phyloP scores from a whole-genome alignment of 1,140 invertebrate species.

The Sinella curviseta region DNA sequence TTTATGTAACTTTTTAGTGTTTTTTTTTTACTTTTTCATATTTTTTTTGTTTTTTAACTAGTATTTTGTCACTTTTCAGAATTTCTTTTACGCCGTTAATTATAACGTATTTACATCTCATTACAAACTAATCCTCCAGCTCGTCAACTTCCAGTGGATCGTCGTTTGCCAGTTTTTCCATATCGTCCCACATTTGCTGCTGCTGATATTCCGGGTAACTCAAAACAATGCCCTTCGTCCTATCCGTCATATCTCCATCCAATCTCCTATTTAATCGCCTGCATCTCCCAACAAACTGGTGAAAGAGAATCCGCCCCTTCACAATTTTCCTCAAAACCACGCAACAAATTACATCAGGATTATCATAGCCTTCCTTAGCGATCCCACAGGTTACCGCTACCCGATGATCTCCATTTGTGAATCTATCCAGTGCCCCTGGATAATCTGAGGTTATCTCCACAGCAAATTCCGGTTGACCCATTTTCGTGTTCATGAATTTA shows the following conservation, averaged over 20 bases:
- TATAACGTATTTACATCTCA: no score
- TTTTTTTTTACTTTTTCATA: no score
- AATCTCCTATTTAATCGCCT: not conserved
- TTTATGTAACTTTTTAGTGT: no score
- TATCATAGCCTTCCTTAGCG: not conserved
- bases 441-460: not conserved
- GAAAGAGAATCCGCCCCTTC: not conserved
- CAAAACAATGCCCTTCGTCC: not conserved
- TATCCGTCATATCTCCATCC: not conserved
- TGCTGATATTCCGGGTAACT: not conserved
- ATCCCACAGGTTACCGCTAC: not conserved
- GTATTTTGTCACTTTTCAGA: no score
- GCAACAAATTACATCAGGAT: not conserved
- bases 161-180: not conserved
- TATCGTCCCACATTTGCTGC: not conserved
- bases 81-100: no score
- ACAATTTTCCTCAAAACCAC: not conserved
- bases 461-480: not conserved
- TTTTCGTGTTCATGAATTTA: not conserved
- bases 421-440: not conserved
- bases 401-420: not conserved
- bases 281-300: not conserved
- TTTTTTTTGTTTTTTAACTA: no score
- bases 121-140: no score
- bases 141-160: not conserved